These are phyloP conservation scores for Propithecus deckenii DNA, from an alignment of 2,797 vertebrate genomes.

Conservation along the genomic window DNA sequence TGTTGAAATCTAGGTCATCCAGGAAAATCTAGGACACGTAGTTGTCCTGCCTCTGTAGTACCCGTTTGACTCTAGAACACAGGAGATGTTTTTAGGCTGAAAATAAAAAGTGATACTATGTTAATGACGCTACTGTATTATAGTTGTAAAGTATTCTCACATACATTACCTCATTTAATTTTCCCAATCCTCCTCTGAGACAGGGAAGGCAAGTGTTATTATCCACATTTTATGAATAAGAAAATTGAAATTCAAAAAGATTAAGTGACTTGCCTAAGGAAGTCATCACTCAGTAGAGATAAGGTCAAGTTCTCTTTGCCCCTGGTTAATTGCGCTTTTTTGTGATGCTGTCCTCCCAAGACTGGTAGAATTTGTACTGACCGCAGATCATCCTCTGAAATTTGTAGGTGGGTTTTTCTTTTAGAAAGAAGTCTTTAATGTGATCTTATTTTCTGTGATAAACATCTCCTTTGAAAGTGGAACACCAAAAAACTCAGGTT, in stretches of 20 bases:
- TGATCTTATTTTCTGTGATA: neutral
- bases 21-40: neutral
- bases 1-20: neutral
- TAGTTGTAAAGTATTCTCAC: neutral
- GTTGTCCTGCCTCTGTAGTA: neutral
- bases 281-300: neutral
- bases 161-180: neutral
- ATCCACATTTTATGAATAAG: neutral
- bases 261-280: neutral
- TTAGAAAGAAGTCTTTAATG: constrained; percentile 2
- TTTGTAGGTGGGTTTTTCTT: neutral
- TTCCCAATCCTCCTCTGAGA: neutral
- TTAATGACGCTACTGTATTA: neutral
- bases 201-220: neutral
- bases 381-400: neutral
- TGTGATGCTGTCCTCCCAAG: neutral
- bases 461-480: neutral
- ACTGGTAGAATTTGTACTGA: neutral
- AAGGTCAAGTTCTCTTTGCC: neutral
- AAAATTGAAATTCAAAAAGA: neutral
- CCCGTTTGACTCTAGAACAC: neutral
- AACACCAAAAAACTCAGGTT: neutral
- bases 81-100: neutral
- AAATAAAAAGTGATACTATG: neutral
- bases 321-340: neutral